Base-by-base conservation (phyloP, 2,888 invertebrate genomes). In the Nezara viridula region DNA sequence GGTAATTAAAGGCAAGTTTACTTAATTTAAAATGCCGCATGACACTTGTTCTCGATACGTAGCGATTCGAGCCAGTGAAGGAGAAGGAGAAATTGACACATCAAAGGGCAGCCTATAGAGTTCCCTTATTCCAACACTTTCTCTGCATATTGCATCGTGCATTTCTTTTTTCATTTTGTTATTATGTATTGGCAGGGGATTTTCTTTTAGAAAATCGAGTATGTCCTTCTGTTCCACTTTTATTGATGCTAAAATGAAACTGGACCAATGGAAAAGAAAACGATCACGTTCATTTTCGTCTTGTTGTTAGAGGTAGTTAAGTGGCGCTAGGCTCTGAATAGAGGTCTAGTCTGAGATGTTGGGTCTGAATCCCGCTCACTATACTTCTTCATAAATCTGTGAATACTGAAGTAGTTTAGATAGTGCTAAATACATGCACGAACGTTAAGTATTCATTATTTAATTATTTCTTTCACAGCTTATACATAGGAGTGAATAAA, bases 121-220 rank as follows among this genome's bases (percentile, higher is more conserved):
- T 60, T 27, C 60, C 27, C 27, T 60, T n/a, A 60, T 5, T 27
- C 0, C n/a, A 60, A 16, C 27, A 60, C 60, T 60, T 60, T 60
- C 60, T 27, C 60, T 60, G 60, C 60, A 60, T 60, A 60, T 60
- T 60, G 60, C 60, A 60, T 60, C n/a, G 55, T 60, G 27, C 60
- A 27, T 60, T 60, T 60, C 27, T 60, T 60, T 27, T 60, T 60
- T 27, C 27, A 5, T 60, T 60, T 60, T 55, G 10, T 55, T 60
- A 27, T 60, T 14, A 27, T 60, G 60, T 27, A 60, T 60, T 27
- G 60, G 4, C 10, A 12, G 27, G 27, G 27, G 4, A 60, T 60
- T 60, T 60, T 60, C 60, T 60, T 27, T 60, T 60, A 60, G 60
- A 60, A 60, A 60, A 60, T 27, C 16, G 12, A 60, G 27, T 60